A percentile compares a stretch with the other conserved stretches of the same genome.
Evolutionary conservation across 92 coral and sea anemone genomes (phyloP).

Genomic region (Paramuricea clavata): DNA sequence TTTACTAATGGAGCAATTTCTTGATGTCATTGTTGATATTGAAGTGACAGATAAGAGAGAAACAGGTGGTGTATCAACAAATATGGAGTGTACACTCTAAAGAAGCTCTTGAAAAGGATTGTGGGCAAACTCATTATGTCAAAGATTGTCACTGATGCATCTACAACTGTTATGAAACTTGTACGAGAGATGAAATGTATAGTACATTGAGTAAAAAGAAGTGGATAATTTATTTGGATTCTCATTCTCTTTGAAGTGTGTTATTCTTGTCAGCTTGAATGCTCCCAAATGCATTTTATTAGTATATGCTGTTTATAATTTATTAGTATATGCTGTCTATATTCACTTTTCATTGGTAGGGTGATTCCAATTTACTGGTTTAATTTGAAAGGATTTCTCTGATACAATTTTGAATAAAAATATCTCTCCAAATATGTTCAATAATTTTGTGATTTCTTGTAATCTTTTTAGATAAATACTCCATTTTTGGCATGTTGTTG

Average conservation of each 20-base stretch:
- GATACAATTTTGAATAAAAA: conserved; percentile 16
- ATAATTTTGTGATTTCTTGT: conserved; percentile 59
- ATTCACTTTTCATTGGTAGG: too few species aligned
- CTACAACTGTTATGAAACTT: conserved; percentile 41
- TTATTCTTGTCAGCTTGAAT: too few species aligned
- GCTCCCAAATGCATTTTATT: too few species aligned
- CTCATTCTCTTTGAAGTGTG: background rate
- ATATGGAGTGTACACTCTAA: conserved; percentile 63
- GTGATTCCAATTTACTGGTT: too few species aligned
- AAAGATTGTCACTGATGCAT: conserved; percentile 69
- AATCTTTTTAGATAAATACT: conserved; percentile 54
- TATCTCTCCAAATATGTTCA: conserved; percentile 8
- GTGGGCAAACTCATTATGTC: conserved; percentile 40
- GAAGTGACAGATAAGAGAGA: conserved; percentile 63
- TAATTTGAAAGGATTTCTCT: too few species aligned
- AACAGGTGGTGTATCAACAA: conserved; percentile 54
- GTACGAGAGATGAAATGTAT: conserved; percentile 62
- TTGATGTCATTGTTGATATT: conserved; percentile 56
- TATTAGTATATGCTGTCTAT: too few species aligned
- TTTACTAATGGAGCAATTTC: conserved; percentile 56
- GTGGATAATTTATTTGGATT: background rate
- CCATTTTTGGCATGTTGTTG: conserved; percentile 75
- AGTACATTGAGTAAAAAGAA: background rate
- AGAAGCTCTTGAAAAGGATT: conserved; percentile 50
- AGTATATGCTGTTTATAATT: too few species aligned